Evolutionary conservation across 2,113 vertebrate genomes (phyloP).

Genomic region (Oryzias curvinotus): DNA sequence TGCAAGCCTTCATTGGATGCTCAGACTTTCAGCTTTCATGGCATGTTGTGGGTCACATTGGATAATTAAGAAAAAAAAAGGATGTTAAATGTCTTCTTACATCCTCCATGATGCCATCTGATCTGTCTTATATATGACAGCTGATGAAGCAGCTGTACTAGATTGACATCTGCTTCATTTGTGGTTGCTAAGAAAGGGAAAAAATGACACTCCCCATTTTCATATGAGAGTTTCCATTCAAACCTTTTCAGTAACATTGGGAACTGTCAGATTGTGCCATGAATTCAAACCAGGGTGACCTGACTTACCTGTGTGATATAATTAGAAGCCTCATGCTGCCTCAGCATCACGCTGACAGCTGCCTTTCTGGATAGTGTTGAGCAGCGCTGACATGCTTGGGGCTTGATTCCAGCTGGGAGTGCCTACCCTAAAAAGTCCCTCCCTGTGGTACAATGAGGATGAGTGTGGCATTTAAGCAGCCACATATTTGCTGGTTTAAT

Average conservation of each 20-base stretch:
- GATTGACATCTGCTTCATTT: constrained; percentile 12
- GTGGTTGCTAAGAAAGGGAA: constrained; percentile 14
- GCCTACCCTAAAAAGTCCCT: constrained; percentile 22
- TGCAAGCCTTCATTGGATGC: constrained; percentile 11
- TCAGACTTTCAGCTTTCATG: constrained; percentile 10
- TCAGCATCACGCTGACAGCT: constrained; percentile 37
- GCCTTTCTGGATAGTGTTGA: constrained; percentile 24
- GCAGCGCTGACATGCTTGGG: constrained; percentile 9
- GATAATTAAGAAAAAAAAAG: background rate
- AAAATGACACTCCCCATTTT: constrained; percentile 3
- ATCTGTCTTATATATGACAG: background rate
- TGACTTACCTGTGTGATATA: constrained; percentile 41
- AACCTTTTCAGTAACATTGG: no score
- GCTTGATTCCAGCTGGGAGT: constrained; percentile 24
- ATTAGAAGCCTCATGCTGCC: constrained; percentile 33
- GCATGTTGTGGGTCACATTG: background rate
- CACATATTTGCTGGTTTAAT: background rate
- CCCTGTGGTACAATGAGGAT: constrained; percentile 22
- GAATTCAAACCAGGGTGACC: background rate
- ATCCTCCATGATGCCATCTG: constrained; percentile 13
- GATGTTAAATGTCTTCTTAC: constrained; percentile 8
- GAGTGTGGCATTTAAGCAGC: constrained; percentile 18
- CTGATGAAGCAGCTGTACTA: background rate
- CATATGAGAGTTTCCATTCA: no score
- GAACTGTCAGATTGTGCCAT: no score